Conservation (phyloP, 2,797 vertebrate genomes). For the Rhodeus uyekii region DNA sequence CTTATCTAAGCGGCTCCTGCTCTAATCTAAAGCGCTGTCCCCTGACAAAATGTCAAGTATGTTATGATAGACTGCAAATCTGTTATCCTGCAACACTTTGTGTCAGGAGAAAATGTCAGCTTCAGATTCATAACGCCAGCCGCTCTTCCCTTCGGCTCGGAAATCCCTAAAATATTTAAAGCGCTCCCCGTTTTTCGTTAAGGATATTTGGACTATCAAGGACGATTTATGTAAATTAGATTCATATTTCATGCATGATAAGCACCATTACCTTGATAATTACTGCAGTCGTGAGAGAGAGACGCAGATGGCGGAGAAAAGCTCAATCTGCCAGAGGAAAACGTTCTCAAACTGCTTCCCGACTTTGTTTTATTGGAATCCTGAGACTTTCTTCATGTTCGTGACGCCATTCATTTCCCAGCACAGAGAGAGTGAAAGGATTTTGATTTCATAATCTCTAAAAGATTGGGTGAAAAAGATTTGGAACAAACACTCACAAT, state of each 20-base stretch:
- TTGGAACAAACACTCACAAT: too few species aligned
- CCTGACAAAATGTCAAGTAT: constrained; percentile 65
- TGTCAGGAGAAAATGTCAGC: constrained; percentile 67
- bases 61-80: constrained; percentile 64
- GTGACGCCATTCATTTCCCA: not conserved
- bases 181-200: constrained; percentile 23
- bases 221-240: constrained; percentile 49
- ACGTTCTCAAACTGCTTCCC: not conserved
- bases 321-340: constrained; percentile 19
- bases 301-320: constrained; percentile 39
- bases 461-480: too few species aligned
- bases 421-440: too few species aligned
- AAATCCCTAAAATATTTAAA: constrained; percentile 21
- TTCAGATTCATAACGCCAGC: constrained; percentile 58
- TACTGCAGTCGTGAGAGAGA: constrained; percentile 26
- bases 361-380: not conserved
- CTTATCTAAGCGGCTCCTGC: constrained; percentile 46
- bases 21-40: constrained; percentile 43
- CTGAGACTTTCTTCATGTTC: not conserved
- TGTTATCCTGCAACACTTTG: constrained; percentile 61
- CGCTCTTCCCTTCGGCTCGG: constrained; percentile 7
- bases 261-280: constrained; percentile 55
- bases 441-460: too few species aligned
- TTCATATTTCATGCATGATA: constrained; percentile 47
- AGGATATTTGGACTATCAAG: constrained; percentile 41